Percentiles rank a stretch among this genome's conserved stretches.
These are phyloP conservation scores for Plectus sambesii DNA, from an alignment of 1,140 invertebrate species.

Conservation along the genomic window DNA sequence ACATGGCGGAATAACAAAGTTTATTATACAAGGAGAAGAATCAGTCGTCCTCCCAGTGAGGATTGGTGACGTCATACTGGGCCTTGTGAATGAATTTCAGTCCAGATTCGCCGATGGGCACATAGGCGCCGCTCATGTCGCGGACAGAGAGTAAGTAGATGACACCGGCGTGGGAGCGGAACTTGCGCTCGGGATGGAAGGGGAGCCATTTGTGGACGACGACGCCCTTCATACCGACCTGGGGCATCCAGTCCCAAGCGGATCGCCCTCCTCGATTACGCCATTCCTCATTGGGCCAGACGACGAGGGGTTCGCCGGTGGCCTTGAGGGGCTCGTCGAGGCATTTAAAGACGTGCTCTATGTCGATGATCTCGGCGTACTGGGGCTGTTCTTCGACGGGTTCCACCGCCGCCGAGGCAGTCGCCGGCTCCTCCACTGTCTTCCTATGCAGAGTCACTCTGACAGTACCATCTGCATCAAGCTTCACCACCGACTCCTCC, in stretches of 20 bases:
- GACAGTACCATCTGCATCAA: too few relatives aligned
- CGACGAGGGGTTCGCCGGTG: constrained; percentile 15
- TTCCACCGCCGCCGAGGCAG: too few relatives aligned
- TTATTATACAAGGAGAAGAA: too few relatives aligned
- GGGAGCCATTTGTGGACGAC: constrained; percentile 20
- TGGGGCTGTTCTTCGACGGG: too few relatives aligned
- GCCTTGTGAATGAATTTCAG: too few relatives aligned
- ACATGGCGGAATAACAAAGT: too few relatives aligned
- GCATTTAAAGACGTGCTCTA: constrained; percentile 10
- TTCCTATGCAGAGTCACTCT: too few relatives aligned
- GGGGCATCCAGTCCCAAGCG: constrained; percentile 15
- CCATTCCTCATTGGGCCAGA: constrained; percentile 23
- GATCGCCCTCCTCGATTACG: constrained; percentile 21
- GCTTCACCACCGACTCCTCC: too few relatives aligned
- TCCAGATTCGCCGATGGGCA: too few relatives aligned
- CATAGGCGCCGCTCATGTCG: constrained; percentile 1
- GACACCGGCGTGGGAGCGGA: constrained; percentile 6
- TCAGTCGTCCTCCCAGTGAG: too few relatives aligned
- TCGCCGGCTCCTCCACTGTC: too few relatives aligned
- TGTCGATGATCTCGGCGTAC: constrained; percentile 20
- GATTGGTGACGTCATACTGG: too few relatives aligned
- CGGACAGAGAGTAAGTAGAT: constrained; percentile 12
- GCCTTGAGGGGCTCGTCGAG: constrained; percentile 24
- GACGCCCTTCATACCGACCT: constrained; percentile 13
- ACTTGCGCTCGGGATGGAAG: constrained; percentile 11